Conservation (phyloP, 2,888 invertebrate species). For the Alitta virens region DNA sequence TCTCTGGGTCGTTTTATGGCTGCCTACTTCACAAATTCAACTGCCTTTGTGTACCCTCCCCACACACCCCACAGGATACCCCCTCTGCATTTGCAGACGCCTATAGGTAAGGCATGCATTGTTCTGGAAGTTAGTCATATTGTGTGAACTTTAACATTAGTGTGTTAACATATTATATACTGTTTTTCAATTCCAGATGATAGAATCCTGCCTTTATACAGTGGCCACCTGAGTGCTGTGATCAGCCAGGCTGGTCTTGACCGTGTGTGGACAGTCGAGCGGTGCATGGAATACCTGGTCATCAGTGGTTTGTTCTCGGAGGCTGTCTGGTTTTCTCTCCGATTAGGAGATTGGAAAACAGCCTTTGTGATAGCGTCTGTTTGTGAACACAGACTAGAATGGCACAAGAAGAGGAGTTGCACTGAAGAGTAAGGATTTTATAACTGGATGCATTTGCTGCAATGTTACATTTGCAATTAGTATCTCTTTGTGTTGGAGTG, state of each 20-base stretch:
- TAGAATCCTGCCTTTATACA: constrained; percentile 19
- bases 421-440: too few species aligned
- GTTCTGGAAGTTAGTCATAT: too few species aligned
- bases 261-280: constrained; percentile 46
- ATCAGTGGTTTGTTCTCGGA: constrained; percentile 50
- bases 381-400: too few species aligned
- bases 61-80: constrained; percentile 49
- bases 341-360: constrained; percentile 55
- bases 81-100: constrained; percentile 28
- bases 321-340: constrained; percentile 51
- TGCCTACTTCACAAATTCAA: constrained; percentile 51
- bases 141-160: too few species aligned
- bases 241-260: constrained; percentile 41
- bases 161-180: too few species aligned
- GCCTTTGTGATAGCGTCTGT: constrained; percentile 39
- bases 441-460: too few species aligned
- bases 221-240: constrained; percentile 18
- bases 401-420: too few species aligned
- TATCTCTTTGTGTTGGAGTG: too few species aligned
- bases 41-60: constrained; percentile 51
- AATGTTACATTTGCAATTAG: too few species aligned
- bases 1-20: constrained; percentile 53
- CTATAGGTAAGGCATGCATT: constrained; percentile 15
- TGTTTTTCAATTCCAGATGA: not conserved
- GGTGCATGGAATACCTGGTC: constrained; percentile 49